These are phyloP conservation scores for Pseudomyrmex cubaensis DNA, from an alignment of 1,140 invertebrate species.

Conservation along the genomic window DNA sequence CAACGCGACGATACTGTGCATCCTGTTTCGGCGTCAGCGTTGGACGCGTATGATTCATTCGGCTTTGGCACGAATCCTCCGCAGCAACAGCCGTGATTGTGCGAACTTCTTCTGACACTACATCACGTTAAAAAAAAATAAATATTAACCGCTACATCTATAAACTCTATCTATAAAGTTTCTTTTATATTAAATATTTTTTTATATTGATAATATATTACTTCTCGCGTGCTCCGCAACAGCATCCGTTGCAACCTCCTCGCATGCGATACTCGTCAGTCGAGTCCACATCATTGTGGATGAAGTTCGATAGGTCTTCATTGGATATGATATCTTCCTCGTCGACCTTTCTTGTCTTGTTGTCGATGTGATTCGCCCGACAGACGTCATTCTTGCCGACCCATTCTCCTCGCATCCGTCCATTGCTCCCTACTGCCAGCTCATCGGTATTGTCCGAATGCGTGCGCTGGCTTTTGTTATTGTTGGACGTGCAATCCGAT, in stretches of 20 bases:
- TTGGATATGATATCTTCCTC: slow-evolving; percentile 60
- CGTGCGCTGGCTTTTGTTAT: not conserved
- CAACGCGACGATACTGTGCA: slow-evolving; percentile 51
- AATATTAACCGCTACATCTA: not conserved
- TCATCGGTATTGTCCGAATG: slow-evolving; percentile 22
- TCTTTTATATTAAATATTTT: not conserved
- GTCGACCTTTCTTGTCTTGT: slow-evolving; percentile 48
- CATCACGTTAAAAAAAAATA: not conserved
- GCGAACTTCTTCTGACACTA: slow-evolving; percentile 28
- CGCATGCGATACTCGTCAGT: slow-evolving; percentile 72
- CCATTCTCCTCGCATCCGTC: not conserved
- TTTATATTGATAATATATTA: not conserved
- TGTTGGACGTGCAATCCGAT: slow-evolving; percentile 13
- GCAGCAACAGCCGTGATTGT: slow-evolving; percentile 18
- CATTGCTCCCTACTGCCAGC: slow-evolving; percentile 14
- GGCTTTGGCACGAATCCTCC: not conserved
- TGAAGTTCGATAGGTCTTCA: slow-evolving; percentile 28
- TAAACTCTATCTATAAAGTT: not conserved
- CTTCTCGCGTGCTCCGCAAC: slow-evolving; percentile 51
- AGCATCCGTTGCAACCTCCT: slow-evolving; percentile 73
- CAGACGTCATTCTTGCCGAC: slow-evolving; percentile 1
- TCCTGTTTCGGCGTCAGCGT: not conserved
- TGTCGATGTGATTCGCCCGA: slow-evolving; percentile 4
- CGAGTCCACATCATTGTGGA: slow-evolving; percentile 1
- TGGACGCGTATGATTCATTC: slow-evolving; percentile 44